Evolutionary conservation across 2,797 vertebrate species (phyloP).

Genomic region (Eidolon dupreanum): DNA sequence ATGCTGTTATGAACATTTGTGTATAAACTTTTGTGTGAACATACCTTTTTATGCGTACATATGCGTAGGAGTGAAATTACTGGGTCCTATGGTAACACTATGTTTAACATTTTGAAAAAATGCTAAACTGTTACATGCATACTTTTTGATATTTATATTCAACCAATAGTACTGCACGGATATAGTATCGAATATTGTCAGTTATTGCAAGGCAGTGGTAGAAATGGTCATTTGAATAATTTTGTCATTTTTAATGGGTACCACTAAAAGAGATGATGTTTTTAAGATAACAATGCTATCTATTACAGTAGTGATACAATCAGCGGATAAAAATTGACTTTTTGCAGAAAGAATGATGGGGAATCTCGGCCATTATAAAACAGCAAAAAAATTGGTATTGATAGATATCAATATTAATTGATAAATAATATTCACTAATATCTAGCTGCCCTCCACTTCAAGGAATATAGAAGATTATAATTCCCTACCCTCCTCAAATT

Average conservation of each 20-base stretch:
- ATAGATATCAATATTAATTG: too few species aligned
- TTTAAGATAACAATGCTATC: neutral
- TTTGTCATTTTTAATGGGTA: neutral
- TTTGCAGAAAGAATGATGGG: neutral
- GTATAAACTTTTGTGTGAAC: neutral
- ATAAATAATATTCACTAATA: neutral
- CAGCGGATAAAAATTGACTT: neutral
- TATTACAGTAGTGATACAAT: neutral
- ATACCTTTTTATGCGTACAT: neutral
- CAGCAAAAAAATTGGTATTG: neutral
- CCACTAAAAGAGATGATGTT: neutral
- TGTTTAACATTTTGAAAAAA: neutral
- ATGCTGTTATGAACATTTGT: neutral
- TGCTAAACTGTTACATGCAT: neutral
- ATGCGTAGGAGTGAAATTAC: neutral
- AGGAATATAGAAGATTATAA: neutral
- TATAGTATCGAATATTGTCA: neutral
- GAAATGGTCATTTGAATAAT: neutral
- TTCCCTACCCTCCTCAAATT: neutral
- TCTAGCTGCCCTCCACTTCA: neutral
- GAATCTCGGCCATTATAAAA: neutral
- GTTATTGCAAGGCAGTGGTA: neutral
- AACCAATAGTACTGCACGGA: neutral
- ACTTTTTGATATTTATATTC: neutral
- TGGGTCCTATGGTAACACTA: neutral